Percentiles rank a stretch among this genome's conserved stretches.
phyloP scores from a whole-genome alignment of 2,113 vertebrate genomes.

The Hypomesus transpacificus region DNA sequence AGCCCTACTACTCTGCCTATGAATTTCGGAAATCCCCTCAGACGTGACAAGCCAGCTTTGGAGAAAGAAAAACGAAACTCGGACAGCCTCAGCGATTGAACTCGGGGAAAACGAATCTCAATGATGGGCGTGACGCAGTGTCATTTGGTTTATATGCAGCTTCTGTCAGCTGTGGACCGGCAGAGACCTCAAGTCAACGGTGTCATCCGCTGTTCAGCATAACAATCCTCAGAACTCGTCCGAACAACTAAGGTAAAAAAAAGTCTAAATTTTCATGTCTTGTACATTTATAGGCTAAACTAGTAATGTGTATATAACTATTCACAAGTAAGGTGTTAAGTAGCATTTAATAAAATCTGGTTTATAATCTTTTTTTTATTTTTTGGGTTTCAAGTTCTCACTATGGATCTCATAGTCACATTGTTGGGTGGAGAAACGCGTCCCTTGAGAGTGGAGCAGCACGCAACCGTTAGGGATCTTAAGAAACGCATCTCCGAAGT shows the following conservation, averaged over 20 bases:
- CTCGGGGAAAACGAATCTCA: neutral
- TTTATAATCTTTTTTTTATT: neutral
- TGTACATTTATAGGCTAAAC: neutral
- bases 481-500: neutral
- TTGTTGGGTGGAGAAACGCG: neutral
- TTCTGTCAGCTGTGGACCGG: no score
- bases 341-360: neutral
- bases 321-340: neutral
- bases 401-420: constrained; percentile 22
- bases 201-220: neutral
- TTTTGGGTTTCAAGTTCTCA: neutral
- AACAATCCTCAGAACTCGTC: no score
- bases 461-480: constrained; percentile 16
- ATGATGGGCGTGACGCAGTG: neutral
- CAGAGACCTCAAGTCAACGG: no score
- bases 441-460: constrained; percentile 52
- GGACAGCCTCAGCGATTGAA: neutral
- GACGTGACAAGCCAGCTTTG: neutral
- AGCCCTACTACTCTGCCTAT: no score
- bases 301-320: neutral
- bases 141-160: no score
- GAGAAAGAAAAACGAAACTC: constrained; percentile 9
- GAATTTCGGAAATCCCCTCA: no score
- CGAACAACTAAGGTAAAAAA: no score
- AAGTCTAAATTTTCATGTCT: no score